Conservation (phyloP, 2,113 vertebrate species). For the Grus americana region DNA sequence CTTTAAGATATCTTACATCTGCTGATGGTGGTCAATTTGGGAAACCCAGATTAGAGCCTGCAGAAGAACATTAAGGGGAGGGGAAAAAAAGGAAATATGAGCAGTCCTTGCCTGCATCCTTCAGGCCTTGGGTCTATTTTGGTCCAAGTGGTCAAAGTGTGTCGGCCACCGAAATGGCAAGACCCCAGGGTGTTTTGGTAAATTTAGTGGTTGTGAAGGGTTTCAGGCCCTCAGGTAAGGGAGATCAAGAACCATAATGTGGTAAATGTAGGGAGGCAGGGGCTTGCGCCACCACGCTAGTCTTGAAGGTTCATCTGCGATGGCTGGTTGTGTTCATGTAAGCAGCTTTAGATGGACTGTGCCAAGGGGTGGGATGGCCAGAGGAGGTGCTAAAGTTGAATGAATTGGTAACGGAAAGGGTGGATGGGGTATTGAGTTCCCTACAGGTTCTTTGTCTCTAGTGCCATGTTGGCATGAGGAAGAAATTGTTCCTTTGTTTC, state of each 20-base stretch:
- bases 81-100: background rate
- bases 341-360: background rate
- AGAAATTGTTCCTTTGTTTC: background rate
- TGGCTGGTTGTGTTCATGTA: background rate
- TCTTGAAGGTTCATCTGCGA: background rate
- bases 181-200: background rate
- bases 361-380: background rate
- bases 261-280: background rate
- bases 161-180: background rate
- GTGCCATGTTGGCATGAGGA: fast-evolving
- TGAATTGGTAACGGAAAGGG: background rate
- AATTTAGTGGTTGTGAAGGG: background rate
- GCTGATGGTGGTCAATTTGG: background rate
- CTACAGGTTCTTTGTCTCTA: background rate
- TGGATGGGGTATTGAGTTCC: background rate
- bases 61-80: background rate
- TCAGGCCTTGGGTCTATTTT: background rate
- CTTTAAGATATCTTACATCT: background rate
- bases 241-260: background rate
- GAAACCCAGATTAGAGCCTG: background rate
- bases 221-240: background rate
- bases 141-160: fast-evolving
- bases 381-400: background rate
- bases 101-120: background rate
- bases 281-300: background rate